Base-by-base conservation (phyloP, 2,888 invertebrate species). In the Noctua fimbriata region DNA sequence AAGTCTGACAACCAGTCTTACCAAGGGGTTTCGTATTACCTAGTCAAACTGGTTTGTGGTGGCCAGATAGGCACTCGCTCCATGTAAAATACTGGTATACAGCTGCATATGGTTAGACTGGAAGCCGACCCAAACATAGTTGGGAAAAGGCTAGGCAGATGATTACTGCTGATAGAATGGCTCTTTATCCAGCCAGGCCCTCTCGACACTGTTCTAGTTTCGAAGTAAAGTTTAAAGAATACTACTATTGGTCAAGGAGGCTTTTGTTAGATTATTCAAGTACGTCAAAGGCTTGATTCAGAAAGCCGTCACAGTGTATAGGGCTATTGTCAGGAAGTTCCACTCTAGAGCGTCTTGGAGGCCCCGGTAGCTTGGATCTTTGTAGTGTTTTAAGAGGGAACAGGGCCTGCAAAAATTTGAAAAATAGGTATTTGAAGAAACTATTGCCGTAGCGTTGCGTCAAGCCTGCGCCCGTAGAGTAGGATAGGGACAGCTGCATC, bases 211-310 rank as follows among this genome's bases (percentile, higher is more conserved):
- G 28, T 67, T 74, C 28, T 14, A 44, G 28, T 74, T 52, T 55
- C 44, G 7, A 69, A 44, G 18, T 55, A 7, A 55, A 24, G 24
- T 69, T 32, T 65, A 32, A 1, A 41, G 52, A 44, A 36, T 52
- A 44, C 47, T 18, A 28, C 28, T 28, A 49, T 32, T 28, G 16
- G 47, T 67, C 79, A 72, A 44, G 52, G 58, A 52, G 32, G 67
- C 41, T 49, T 41, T 58, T 44, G 32, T 69, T 69, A 52, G 36
- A 21, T 52, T n/a, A 79, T 63, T 44, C 32, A 80, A 10, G 71
- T 49, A 65, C 12, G 49, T 80, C 71, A 81, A 67, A 66, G 44
- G 32, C 36, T 81, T 60, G n/a, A 72, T 58, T 58, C 66, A 49
- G 69, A n/a, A 72, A n/a, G 32, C 28, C n/a, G 58, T 41, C 32